Base-by-base conservation (phyloP, 1,140 invertebrate species). In the Episyrphus balteatus region DNA sequence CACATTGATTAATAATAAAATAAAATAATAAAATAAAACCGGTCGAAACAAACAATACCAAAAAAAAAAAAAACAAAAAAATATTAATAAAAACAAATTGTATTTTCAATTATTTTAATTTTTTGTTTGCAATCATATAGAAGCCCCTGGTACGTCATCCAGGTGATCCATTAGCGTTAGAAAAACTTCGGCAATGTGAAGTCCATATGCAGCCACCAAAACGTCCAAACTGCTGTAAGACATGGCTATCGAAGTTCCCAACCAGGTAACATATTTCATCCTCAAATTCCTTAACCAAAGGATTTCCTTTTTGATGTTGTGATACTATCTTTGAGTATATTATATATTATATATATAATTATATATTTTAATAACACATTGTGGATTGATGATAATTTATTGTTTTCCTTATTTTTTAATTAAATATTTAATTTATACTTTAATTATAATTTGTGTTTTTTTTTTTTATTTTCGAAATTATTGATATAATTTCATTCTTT, bases 191-290 rank as follows among this genome's bases (percentile, higher is more conserved):
- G 55, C 88, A 88, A 69, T 92, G 88, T 73, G 84, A 88, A 74
- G 78, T 85, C 46, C 79, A 80, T 66, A 82, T 85, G 74, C 78
- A 78, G 71, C 75, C 78, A 56, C 75, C 75, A 54, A 75, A 76
- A 71, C 76, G 80, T 64, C 73, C 73, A 50, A 87, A 86, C 75
- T 91, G 87, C 79, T 92, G 89, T 75, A 80, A 83, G 66, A 83
- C 87, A 60, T 93, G 91, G 89, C 82, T 95, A 65, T 89, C 88
- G 71, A 92, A 92, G 76, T 93, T 90, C 72, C 85, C 86, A 47
- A 68, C 64, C 58, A 68, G 64, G 64, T 67, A 67, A 65, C 32
- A 38, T 41, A 42, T 12, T 30, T 49, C 36, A 19, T 31, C 47
- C 26, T 48, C 33, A 15, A 41, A 32, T 48, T 43, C 13, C 15